phyloP scores from a whole-genome alignment of 2,888 invertebrate species.

The Clunio marinus region DNA sequence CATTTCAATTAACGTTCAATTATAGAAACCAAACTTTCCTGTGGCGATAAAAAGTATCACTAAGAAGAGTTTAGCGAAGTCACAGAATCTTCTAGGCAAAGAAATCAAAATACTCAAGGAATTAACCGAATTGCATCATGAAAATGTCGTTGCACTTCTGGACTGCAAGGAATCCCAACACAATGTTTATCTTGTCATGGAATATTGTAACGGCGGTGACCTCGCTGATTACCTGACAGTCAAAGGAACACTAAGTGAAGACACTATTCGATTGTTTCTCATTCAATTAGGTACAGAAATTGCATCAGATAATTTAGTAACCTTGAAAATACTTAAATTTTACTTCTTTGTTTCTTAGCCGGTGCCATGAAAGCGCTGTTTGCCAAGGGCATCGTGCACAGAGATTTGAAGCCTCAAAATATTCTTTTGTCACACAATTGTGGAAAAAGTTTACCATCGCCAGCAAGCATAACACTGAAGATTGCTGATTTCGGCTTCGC shows the following conservation, averaged over 20 bases:
- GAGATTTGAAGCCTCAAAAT: slow-evolving; percentile 99
- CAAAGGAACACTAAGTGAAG: slow-evolving; percentile 94
- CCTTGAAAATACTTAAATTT: slow-evolving; percentile 21
- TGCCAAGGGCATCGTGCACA: slow-evolving; percentile 96
- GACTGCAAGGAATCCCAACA: slow-evolving; percentile 96
- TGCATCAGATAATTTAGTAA: background rate
- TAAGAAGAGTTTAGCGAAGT: slow-evolving; percentile 95
- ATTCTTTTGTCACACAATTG: slow-evolving; percentile 81
- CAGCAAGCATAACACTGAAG: slow-evolving; percentile 85
- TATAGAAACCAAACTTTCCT: slow-evolving; percentile 76
- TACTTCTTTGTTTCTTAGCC: slow-evolving; percentile 56
- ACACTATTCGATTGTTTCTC: slow-evolving; percentile 91
- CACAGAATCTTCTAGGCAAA: slow-evolving; percentile 93
- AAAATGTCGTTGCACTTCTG: slow-evolving; percentile 94
- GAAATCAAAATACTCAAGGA: slow-evolving; percentile 99
- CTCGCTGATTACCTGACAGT: slow-evolving; percentile 93
- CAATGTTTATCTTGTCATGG: slow-evolving; percentile 97
- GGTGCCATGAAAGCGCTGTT: slow-evolving; percentile 96
- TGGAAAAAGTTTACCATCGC: slow-evolving; percentile 55
- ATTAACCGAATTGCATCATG: slow-evolving; percentile 93
- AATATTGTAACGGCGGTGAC: slow-evolving; percentile 99
- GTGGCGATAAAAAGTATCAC: slow-evolving; percentile 98
- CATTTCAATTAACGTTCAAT: slow-evolving; percentile 36
- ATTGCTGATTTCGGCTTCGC: slow-evolving; percentile 97
- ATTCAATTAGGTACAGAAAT: slow-evolving; percentile 74